A percentile compares a stretch with the other conserved stretches of the same genome.
These are phyloP conservation scores for Tetragnatha montana DNA, from an alignment of 2,888 invertebrate species.

Conservation along the genomic window DNA sequence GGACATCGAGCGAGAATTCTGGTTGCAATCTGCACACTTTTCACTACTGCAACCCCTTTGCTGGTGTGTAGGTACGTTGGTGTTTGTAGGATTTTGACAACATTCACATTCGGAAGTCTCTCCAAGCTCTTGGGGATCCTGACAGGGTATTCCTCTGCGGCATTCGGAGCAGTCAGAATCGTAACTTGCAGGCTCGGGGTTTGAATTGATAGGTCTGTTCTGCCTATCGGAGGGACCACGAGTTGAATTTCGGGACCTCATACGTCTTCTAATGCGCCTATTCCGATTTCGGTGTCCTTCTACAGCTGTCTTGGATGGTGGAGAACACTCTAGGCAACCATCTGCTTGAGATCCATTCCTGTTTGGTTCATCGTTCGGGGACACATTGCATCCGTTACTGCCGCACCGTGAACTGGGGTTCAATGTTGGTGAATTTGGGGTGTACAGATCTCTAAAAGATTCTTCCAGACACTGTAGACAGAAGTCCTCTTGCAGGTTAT, in stretches of 20 bases:
- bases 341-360: not conserved
- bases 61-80: not conserved
- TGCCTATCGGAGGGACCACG: not conserved
- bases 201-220: not conserved
- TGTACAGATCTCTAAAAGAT: constrained; percentile 8
- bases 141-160: not conserved
- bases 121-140: not conserved
- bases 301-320: not conserved
- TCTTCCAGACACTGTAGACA: constrained; percentile 48
- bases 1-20: not conserved
- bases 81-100: not conserved
- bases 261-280: constrained; percentile 34
- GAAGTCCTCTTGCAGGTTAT: constrained; percentile 42
- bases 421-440: constrained; percentile 1
- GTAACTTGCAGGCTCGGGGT: not conserved
- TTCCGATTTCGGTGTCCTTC: not conserved
- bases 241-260: constrained; percentile 9
- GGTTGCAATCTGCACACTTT: not conserved
- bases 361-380: not conserved
- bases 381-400: constrained; percentile 15
- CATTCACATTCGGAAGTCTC: not conserved
- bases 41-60: not conserved
- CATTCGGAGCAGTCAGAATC: constrained; percentile 20
- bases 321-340: constrained; percentile 7
- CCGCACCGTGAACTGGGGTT: constrained; percentile 6